Evolutionary conservation across 2,113 vertebrate species (phyloP).

Genomic region (Perca flavescens): DNA sequence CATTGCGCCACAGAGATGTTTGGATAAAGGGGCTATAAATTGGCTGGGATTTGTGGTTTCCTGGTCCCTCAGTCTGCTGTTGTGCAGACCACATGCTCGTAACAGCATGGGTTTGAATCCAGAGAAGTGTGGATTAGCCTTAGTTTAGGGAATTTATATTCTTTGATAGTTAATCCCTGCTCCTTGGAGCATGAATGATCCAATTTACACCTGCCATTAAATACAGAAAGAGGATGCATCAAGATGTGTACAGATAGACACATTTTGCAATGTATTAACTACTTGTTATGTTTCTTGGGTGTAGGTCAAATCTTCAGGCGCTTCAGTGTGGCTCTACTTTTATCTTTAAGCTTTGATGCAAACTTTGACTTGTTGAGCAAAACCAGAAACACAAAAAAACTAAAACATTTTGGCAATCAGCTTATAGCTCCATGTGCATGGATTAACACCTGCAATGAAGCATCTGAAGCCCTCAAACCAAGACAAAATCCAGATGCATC

Average conservation of each 20-base stretch:
- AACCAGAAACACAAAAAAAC: slow-evolving; percentile 35
- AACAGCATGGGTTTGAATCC: slow-evolving; percentile 76
- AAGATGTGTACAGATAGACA: slow-evolving; percentile 52
- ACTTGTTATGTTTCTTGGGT: slow-evolving; percentile 4
- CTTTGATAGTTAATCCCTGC: slow-evolving; percentile 78
- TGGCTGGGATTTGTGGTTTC: slow-evolving; percentile 77
- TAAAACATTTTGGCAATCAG: slow-evolving; percentile 48
- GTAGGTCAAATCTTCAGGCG: slow-evolving; percentile 8
- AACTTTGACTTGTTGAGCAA: slow-evolving; percentile 64
- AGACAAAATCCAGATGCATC: slow-evolving; percentile 74
- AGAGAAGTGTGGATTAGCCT: slow-evolving; percentile 75
- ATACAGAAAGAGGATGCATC: slow-evolving; percentile 64
- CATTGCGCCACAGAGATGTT: slow-evolving; percentile 74
- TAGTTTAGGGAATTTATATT: slow-evolving; percentile 76
- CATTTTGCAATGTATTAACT: slow-evolving; percentile 8
- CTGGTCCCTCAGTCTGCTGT: slow-evolving; percentile 71
- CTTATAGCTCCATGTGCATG: slow-evolving; percentile 40
- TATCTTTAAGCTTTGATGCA: slow-evolving; percentile 26
- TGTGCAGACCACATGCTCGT: slow-evolving; percentile 72
- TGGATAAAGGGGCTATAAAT: slow-evolving; percentile 77
- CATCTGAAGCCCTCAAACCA: slow-evolving; percentile 69
- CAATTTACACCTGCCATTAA: slow-evolving; percentile 80
- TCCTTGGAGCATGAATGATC: slow-evolving; percentile 78
- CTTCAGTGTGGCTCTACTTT: slow-evolving; percentile 8
- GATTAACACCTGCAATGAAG: slow-evolving; percentile 71